A percentile compares a stretch with the other conserved stretches of the same genome.
These are phyloP conservation scores for Vireo altiloquus DNA, from an alignment of 2,113 vertebrate genomes.

Conservation along the genomic window DNA sequence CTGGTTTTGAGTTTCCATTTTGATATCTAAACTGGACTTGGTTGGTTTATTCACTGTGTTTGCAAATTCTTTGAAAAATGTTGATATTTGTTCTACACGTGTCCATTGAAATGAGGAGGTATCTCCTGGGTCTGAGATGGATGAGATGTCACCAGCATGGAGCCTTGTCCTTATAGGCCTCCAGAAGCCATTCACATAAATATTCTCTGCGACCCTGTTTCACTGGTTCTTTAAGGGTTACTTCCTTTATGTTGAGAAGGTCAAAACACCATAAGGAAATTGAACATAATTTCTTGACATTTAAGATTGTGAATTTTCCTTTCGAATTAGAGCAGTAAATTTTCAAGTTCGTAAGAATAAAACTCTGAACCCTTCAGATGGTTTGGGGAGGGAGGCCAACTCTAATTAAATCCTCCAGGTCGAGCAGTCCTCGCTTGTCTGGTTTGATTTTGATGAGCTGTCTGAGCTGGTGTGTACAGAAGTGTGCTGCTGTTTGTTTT, in stretches of 20 bases:
- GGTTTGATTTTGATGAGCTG: constrained; percentile 4
- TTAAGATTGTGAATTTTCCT: constrained; percentile 31
- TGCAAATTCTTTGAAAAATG: background rate
- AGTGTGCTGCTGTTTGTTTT: background rate
- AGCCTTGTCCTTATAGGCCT: background rate
- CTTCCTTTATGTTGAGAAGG: constrained; percentile 26
- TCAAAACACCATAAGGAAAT: constrained; percentile 51
- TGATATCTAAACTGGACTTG: background rate
- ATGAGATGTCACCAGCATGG: background rate
- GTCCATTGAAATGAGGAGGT: background rate
- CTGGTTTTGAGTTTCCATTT: background rate
- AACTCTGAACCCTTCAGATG: background rate
- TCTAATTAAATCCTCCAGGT: constrained; percentile 1
- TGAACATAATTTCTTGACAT: constrained; percentile 50
- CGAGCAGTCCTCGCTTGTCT: background rate
- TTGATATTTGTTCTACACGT: background rate
- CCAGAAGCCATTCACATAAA: background rate
- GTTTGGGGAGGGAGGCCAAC: background rate
- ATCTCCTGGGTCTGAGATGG: background rate
- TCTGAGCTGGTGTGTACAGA: background rate
- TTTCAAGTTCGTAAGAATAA: constrained; percentile 29
- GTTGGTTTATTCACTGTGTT: background rate
- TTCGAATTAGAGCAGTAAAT: constrained; percentile 6
- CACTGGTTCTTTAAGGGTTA: constrained; percentile 5
- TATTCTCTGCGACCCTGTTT: background rate